A percentile compares a stretch with the other conserved stretches of the same genome.
Evolutionary conservation across 2,113 vertebrate species (phyloP).

Genomic region (Paradoxurus hermaphroditus): DNA sequence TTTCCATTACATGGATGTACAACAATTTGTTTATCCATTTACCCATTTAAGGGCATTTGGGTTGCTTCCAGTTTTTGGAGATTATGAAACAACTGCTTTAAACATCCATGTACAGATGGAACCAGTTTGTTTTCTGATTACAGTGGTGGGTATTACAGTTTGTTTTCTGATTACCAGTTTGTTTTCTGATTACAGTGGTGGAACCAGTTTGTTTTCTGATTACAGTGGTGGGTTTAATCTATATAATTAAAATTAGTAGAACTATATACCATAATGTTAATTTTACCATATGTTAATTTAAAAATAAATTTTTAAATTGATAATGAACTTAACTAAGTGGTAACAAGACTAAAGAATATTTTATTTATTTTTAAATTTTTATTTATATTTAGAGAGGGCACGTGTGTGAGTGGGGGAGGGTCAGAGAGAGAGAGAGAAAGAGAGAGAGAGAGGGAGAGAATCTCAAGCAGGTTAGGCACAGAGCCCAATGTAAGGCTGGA

Average conservation of each 20-base stretch:
- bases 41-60: neutral
- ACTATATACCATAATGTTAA: neutral
- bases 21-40: constrained; percentile 14
- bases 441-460: too few relatives aligned
- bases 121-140: neutral
- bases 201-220: neutral
- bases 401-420: too few relatives aligned
- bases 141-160: neutral
- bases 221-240: neutral
- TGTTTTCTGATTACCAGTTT: neutral
- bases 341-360: neutral
- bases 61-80: neutral
- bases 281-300: neutral
- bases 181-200: neutral
- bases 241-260: neutral
- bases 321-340: neutral
- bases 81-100: neutral
- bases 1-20: neutral
- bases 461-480: too few relatives aligned
- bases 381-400: neutral
- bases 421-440: too few relatives aligned
- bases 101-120: neutral
- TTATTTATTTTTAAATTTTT: neutral
- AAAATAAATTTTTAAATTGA: neutral
- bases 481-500: too few relatives aligned